Conservation (phyloP, 2,113 vertebrate species). For the Oncorhynchus masou region DNA sequence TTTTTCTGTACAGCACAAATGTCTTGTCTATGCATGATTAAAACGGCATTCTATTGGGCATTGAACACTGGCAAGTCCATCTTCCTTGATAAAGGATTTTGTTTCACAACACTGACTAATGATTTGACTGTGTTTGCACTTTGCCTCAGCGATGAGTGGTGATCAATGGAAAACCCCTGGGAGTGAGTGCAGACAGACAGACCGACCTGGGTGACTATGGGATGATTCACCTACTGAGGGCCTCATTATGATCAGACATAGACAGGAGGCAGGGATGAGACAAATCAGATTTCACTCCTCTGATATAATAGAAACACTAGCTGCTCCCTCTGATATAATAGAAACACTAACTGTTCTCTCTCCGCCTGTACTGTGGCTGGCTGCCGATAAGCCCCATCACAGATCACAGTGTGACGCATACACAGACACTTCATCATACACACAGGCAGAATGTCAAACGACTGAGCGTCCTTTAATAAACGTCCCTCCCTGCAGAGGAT, state of each 20-base stretch:
- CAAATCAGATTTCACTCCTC: not conserved
- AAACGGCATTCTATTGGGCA: not conserved
- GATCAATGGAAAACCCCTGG: not conserved
- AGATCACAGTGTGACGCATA: too few species aligned
- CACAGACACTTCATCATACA: too few species aligned
- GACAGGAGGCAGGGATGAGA: constrained; percentile 22
- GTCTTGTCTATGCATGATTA: not conserved
- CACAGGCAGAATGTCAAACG: too few species aligned
- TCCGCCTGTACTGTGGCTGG: not conserved
- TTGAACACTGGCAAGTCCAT: not conserved
- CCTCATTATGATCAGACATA: constrained; percentile 39
- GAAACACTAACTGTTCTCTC: not conserved
- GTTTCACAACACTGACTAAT: not conserved
- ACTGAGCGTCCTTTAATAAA: too few species aligned
- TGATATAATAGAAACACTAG: too few species aligned
- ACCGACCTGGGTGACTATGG: too few species aligned
- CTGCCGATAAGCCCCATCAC: too few species aligned
- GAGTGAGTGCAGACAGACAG: not conserved
- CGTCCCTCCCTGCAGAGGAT: too few species aligned
- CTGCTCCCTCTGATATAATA: not conserved
- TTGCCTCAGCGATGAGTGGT: not conserved
- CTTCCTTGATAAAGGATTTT: not conserved
- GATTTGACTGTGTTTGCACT: constrained; percentile 12
- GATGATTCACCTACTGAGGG: constrained; percentile 35
- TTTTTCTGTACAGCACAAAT: not conserved